A percentile compares a stretch with the other conserved stretches of the same genome.
These are phyloP conservation scores for Aporophyla nigra DNA, from an alignment of 2,888 invertebrate genomes.

Conservation along the genomic window DNA sequence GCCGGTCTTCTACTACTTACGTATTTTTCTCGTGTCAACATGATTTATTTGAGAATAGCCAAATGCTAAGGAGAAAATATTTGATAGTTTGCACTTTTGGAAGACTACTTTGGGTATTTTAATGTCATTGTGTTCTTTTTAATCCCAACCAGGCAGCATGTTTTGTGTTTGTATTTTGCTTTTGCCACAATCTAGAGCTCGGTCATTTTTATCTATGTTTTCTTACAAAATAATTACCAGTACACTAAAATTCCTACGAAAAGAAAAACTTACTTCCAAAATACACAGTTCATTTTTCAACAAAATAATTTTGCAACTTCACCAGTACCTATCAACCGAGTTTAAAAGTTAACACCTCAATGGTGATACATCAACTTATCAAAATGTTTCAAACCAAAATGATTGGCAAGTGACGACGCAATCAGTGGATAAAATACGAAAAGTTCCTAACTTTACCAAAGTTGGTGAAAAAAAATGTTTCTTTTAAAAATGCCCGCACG, in stretches of 20 bases:
- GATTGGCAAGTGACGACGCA: conserved; percentile 57
- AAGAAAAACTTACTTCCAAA: neutral
- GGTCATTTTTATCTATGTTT: too few species aligned
- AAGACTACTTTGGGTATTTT: neutral
- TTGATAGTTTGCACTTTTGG: neutral
- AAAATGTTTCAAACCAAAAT: conserved; percentile 52
- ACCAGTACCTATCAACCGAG: conserved; percentile 15
- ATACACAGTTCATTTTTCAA: neutral
- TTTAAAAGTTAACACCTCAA: conserved; percentile 33
- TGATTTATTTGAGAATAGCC: neutral
- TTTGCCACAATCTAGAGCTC: neutral
- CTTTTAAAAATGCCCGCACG: conserved; percentile 67
- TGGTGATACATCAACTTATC: conserved; percentile 45
- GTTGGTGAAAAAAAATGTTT: conserved; percentile 66
- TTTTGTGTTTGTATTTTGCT: neutral
- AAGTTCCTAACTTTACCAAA: conserved; percentile 63
- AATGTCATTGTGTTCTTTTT: neutral
- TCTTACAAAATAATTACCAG: neutral
- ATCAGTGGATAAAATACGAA: conserved; percentile 61
- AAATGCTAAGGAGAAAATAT: neutral
- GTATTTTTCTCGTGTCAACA: neutral
- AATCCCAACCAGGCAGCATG: neutral
- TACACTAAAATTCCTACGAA: neutral
- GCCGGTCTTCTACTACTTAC: neutral
- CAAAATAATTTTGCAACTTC: conserved; percentile 23